Evolutionary conservation across 2,888 invertebrate genomes (phyloP), one percentile per base, ranked within the genome.

Genomic region (Hydrotaea diabolus): DNA sequence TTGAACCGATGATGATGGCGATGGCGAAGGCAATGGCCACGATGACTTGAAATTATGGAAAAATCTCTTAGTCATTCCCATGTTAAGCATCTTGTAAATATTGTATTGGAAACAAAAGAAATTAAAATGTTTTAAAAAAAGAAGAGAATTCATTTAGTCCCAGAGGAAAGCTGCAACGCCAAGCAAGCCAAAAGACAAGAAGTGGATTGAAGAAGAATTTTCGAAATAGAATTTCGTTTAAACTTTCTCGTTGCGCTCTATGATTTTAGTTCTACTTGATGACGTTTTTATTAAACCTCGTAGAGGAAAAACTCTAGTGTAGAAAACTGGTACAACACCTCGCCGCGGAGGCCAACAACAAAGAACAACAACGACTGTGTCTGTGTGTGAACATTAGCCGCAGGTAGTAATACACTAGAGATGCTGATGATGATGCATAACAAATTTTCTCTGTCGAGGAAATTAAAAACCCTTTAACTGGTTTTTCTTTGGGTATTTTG

Each of bases 61-160:
- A 64, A 64, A 36, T 36, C 36, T 31, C 43, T 46, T 23, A 46
- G 69, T 69, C 69, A 69, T 69, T 69, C 69, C 21, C 4, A 69
- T 69, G 69, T 69, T 69, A 69, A 69, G 17, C 69, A 69, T 69
- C 69, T 69, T 69, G 69, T 69, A 17, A 75, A 71, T 55, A 71
- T 23, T 11, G 59, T 74, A 21, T 69, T n/a, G 23, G n/a, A 17
- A 46, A 74, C 74, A 74, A 74, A 23, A 62, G 74, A 62, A 74
- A 74, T 74, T 74, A 74, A 59, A 74, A 74, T 74, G 74, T 74
- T 73, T 43, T 15, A 57, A 59, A 73, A n/a, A n/a, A n/a, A n/a
- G n/a, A n/a, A n/a, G n/a, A 59, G 26, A 21, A 59, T 46, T 26
- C 15, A n/a, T n/a, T n/a, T n/a, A n/a, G 19, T 5, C 39, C 39